Evolutionary conservation across 1,140 invertebrate species (phyloP).

Genomic region (Trichoplusia ni): DNA sequence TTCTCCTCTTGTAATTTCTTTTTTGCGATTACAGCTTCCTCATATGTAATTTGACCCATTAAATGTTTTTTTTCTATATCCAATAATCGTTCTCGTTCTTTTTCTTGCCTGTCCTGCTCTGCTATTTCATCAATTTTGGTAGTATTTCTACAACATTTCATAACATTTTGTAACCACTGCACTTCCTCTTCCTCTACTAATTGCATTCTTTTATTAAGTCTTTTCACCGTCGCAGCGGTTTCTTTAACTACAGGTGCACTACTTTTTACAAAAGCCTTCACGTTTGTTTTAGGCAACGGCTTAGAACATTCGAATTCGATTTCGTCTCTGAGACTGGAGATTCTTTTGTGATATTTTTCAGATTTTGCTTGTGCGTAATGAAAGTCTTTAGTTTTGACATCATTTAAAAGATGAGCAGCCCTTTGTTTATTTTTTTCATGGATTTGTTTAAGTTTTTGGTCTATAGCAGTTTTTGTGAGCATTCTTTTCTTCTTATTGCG

Average conservation of each 20-base stretch:
- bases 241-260: slow-evolving; percentile 67
- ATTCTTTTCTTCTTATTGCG: slow-evolving; percentile 58
- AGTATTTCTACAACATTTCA: slow-evolving; percentile 70
- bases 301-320: slow-evolving; percentile 43
- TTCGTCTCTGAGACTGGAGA: slow-evolving; percentile 52
- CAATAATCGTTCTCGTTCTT: slow-evolving; percentile 75
- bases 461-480: slow-evolving; percentile 66
- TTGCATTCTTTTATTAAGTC: slow-evolving; percentile 74
- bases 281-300: slow-evolving; percentile 40
- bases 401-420: slow-evolving; percentile 68
- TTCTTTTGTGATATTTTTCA: slow-evolving; percentile 54
- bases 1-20: slow-evolving; percentile 72
- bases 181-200: slow-evolving; percentile 79
- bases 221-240: slow-evolving; percentile 75
- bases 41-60: slow-evolving; percentile 79
- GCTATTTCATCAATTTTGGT: slow-evolving; percentile 69
- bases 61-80: slow-evolving; percentile 82
- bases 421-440: slow-evolving; percentile 74
- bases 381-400: slow-evolving; percentile 64
- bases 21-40: slow-evolving; percentile 82
- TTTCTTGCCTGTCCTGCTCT: slow-evolving; percentile 69
- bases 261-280: slow-evolving; percentile 31
- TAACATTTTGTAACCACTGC: slow-evolving; percentile 76
- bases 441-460: slow-evolving; percentile 61
- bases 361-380: slow-evolving; percentile 59